These are phyloP conservation scores for Dryococelus australis DNA, from an alignment of 2,888 invertebrate species.

Conservation along the genomic window DNA sequence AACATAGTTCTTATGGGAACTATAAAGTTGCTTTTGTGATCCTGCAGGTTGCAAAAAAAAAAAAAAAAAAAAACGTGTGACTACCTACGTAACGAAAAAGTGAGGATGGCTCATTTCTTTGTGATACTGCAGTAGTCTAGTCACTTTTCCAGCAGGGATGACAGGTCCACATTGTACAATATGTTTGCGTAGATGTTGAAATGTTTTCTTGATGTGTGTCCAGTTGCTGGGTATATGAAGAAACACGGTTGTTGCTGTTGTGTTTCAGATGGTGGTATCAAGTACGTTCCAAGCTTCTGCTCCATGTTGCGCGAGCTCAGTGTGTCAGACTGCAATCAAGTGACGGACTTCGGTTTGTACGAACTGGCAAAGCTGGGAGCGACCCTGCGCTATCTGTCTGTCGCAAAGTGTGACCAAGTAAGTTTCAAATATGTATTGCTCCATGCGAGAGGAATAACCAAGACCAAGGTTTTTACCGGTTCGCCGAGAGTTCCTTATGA, in stretches of 20 bases:
- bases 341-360: constrained; percentile 90
- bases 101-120: too few relatives aligned
- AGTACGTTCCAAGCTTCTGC: constrained; percentile 91
- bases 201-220: too few relatives aligned
- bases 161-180: too few relatives aligned
- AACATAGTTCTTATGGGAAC: too few relatives aligned
- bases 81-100: too few relatives aligned
- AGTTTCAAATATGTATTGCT: constrained; percentile 68
- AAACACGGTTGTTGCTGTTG: background rate
- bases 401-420: constrained; percentile 92
- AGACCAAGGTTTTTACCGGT: background rate
- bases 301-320: constrained; percentile 83
- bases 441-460: constrained; percentile 62
- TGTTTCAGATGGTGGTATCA: constrained; percentile 81
- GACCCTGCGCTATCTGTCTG: constrained; percentile 89
- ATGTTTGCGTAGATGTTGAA: too few relatives aligned
- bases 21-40: too few relatives aligned
- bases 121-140: too few relatives aligned
- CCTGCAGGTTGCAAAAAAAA: too few relatives aligned
- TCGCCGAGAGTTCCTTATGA: background rate
- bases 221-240: background rate
- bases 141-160: too few relatives aligned
- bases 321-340: constrained; percentile 87
- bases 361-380: constrained; percentile 87
- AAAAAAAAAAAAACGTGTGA: too few relatives aligned